phyloP scores from a whole-genome alignment of 2,888 invertebrate species.

The Dyspetes luteomarginatus region DNA sequence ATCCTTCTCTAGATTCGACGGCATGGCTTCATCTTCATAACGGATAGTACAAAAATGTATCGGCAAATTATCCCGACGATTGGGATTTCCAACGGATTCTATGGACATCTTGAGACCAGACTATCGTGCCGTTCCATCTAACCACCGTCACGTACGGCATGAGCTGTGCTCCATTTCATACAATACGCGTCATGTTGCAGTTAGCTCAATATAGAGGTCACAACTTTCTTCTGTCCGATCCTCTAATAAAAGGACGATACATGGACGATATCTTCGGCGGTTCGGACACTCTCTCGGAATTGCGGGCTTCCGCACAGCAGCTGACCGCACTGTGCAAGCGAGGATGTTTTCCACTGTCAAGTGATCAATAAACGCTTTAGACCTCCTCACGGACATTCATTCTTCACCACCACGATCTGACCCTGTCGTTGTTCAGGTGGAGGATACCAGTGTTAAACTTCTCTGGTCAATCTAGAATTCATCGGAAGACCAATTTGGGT shows the following conservation, averaged over 20 bases:
- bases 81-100: slow-evolving; percentile 26
- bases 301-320: background rate
- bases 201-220: slow-evolving; percentile 39
- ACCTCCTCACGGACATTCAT: background rate
- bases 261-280: slow-evolving; percentile 58
- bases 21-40: too few species aligned
- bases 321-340: background rate
- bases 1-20: background rate
- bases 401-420: background rate
- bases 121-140: slow-evolving; percentile 1
- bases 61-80: background rate
- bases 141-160: slow-evolving; percentile 53
- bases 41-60: slow-evolving; percentile 4
- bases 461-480: slow-evolving; percentile 22
- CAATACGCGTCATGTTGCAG: slow-evolving; percentile 21
- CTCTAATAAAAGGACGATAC: slow-evolving; percentile 38
- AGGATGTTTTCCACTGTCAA: slow-evolving; percentile 10
- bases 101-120: slow-evolving; percentile 13
- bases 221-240: slow-evolving; percentile 25
- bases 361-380: background rate
- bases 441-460: slow-evolving; percentile 24
- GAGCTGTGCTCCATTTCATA: slow-evolving; percentile 31
- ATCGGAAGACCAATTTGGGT: slow-evolving; percentile 10
- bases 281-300: background rate
- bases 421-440: background rate